Percentiles rank a stretch among this genome's conserved stretches.
phyloP scores from a whole-genome alignment of 2,888 invertebrate species.

The Apamea epomidion region DNA sequence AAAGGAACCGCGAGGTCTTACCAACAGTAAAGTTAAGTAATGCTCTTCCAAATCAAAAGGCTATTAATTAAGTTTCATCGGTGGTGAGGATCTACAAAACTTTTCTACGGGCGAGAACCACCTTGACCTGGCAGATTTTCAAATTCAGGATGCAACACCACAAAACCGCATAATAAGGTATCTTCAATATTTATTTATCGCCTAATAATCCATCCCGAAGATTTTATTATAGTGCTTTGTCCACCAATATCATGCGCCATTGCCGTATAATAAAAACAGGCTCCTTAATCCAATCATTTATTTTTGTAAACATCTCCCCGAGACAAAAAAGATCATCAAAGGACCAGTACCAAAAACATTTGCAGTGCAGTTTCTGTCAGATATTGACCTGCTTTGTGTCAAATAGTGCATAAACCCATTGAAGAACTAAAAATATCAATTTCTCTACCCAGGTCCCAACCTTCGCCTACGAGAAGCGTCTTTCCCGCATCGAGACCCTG shows the following conservation, averaged over 20 bases:
- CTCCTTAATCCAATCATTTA: neutral
- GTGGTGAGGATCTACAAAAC: neutral
- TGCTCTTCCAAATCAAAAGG: neutral
- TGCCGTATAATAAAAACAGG: neutral
- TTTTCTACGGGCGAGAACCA: neutral
- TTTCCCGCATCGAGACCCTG: conserved; percentile 98
- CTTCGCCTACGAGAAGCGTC: conserved; percentile 98
- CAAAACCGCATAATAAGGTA: neutral
- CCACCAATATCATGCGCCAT: neutral
- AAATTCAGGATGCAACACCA: neutral
- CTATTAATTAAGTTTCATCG: neutral
- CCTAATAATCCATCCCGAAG: too few species aligned
- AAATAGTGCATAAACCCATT: neutral
- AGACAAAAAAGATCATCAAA: neutral
- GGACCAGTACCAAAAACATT: neutral
- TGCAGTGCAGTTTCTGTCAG: neutral
- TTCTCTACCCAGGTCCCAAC: conserved; percentile 93
- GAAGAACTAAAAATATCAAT: neutral
- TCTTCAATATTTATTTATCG: neutral
- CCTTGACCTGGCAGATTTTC: neutral
- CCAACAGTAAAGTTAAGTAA: conserved; percentile 1
- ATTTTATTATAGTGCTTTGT: neutral
- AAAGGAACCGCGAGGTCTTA: neutral
- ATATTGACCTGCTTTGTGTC: neutral
- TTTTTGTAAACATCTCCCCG: neutral